These are phyloP conservation scores for Harpagus bidentatus DNA, from an alignment of 2,113 vertebrate genomes.

Conservation along the genomic window DNA sequence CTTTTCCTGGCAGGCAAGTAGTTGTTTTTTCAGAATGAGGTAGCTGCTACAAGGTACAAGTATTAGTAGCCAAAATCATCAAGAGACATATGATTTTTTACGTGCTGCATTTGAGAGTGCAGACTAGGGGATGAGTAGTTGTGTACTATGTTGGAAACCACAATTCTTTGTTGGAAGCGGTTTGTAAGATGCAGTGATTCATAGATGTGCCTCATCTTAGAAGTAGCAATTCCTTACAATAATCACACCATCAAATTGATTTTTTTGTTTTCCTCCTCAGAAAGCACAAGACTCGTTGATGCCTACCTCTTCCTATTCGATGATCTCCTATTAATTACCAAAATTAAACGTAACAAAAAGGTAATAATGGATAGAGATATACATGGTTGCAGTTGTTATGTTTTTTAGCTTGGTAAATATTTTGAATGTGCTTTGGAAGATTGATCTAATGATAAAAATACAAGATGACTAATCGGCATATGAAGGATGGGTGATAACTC, in stretches of 20 bases:
- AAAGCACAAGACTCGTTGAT: constrained; percentile 83
- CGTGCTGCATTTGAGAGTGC: not conserved
- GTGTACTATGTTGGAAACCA: not conserved
- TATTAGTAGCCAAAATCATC: not conserved
- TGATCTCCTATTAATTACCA: constrained; percentile 90
- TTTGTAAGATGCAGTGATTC: not conserved
- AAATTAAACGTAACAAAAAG: constrained; percentile 89
- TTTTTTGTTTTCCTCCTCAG: constrained; percentile 62
- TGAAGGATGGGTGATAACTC: not conserved
- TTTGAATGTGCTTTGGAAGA: not conserved
- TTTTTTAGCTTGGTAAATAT: not conserved
- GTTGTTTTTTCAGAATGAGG: not conserved
- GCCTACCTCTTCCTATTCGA: constrained; percentile 89
- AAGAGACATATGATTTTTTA: not conserved
- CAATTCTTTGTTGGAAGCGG: not conserved
- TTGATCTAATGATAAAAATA: not conserved
- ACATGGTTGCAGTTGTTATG: not conserved
- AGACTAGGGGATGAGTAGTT: not conserved
- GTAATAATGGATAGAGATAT: constrained; percentile 39
- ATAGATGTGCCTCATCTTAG: not conserved
- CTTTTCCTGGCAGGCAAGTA: not conserved
- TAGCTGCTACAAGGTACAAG: not conserved
- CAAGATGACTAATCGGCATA: not conserved
- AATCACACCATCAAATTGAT: not conserved
- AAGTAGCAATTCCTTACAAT: not conserved